Base-by-base conservation (phyloP, 2,797 vertebrate species). In the Silurus lanzhouensis region DNA sequence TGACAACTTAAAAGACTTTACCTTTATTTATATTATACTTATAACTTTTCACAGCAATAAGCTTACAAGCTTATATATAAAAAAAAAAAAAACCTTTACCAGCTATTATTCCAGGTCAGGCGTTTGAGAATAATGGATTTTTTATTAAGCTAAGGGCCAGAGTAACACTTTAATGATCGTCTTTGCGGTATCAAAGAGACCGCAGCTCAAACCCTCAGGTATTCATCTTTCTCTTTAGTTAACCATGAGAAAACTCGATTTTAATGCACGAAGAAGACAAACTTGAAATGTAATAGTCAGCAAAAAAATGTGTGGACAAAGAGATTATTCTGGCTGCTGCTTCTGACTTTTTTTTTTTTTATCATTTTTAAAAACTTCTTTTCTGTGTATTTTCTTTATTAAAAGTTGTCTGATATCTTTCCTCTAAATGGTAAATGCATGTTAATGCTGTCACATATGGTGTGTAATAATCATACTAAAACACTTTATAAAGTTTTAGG, bases 11-110 rank as follows among this genome's bases (percentile, higher is more conserved):
- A 94, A 94, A 94, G 88, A 90, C 87, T 93, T 92, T 93, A 38
- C 88, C 66, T 84, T 86, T 83, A 67, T 92, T 94, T 94, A 92
- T 93, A 93, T 94, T 94, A 93, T 92, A 90, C 90, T 92, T 92
- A 91, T 90, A 64, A 44, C 83, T 82, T 87, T 91, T 90, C 91
- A 93, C 94, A 92, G 92, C 92, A 93, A 92, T 91, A 91, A 94
- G 94, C 94, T 94, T 94, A 91, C 3, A 82, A 93, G 92, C 92
- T 93, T 95, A 93, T 94, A 93, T 91, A 91, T 94, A 88, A 22
- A 61, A 63, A 61, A 79, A 79, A 60, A 94, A 93, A 94, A n/a
- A 25, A 93, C 89, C 72, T 94, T 90, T 93, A 91, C 92, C 91
- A 85, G 90, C 90, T 91, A 92, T 95, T 94, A 93, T 94, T 88